Conservation (phyloP, 2,888 invertebrate species). For the Galeruca laticollis region DNA sequence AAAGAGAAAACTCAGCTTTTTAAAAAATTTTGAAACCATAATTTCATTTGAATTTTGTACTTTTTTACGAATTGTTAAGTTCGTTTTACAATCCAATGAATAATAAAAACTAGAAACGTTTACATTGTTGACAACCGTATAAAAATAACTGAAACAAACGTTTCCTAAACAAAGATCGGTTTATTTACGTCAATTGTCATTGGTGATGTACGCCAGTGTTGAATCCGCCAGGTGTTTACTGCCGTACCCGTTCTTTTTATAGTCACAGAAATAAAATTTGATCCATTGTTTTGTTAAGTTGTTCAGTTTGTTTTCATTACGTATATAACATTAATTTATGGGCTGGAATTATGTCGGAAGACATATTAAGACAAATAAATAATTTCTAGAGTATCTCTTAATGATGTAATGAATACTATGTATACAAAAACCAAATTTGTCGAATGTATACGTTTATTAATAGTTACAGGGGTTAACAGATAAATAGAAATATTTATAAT, state of each 20-base stretch:
- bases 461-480: not conserved
- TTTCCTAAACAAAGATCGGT: not conserved
- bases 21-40: too few relatives aligned
- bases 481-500: too few relatives aligned
- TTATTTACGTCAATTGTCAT: not conserved
- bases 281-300: constrained; percentile 16
- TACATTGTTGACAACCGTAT: too few relatives aligned
- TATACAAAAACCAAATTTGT: constrained; percentile 5
- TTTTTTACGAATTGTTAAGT: too few relatives aligned
- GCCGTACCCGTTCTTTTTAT: constrained; percentile 6
- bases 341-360: constrained; percentile 17
- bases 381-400: constrained; percentile 12
- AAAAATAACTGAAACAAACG: not conserved
- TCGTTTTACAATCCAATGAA: too few relatives aligned
- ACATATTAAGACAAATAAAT: constrained; percentile 14
- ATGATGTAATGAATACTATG: constrained; percentile 4
- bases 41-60: too few relatives aligned
- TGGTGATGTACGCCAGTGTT: not conserved
- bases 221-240: constrained; percentile 7
- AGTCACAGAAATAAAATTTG: constrained; percentile 14
- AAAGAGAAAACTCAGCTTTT: too few relatives aligned
- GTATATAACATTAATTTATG: constrained; percentile 7
- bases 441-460: not conserved
- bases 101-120: too few relatives aligned
- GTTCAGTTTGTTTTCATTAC: constrained; percentile 9